Evolutionary conservation across 2,888 invertebrate species (phyloP).

Genomic region (Erebia ligea): DNA sequence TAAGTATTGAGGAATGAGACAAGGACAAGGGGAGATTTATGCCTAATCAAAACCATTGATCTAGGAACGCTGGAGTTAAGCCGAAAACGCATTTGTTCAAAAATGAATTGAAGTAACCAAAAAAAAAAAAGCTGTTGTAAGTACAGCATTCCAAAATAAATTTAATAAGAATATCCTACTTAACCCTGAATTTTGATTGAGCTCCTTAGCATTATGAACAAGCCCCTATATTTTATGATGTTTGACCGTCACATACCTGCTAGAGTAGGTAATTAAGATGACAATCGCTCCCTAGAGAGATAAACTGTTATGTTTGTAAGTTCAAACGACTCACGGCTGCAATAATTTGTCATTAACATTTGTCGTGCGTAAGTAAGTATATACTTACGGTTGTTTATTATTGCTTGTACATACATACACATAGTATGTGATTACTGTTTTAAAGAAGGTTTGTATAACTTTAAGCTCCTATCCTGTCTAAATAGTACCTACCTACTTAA

Average conservation of each 20-base stretch:
- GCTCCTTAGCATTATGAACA: constrained; percentile 6
- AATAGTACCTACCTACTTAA: too few species aligned
- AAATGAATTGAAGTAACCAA: too few species aligned
- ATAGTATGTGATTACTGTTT: not conserved
- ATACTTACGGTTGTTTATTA: not conserved
- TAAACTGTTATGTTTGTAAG: constrained; percentile 32
- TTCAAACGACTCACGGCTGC: constrained; percentile 26
- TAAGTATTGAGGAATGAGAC: too few species aligned
- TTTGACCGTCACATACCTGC: constrained; percentile 16
- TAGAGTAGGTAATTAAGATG: constrained; percentile 32
- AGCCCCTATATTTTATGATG: not conserved
- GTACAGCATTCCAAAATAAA: too few species aligned
- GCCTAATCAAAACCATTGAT: too few species aligned
- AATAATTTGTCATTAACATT: constrained; percentile 25
- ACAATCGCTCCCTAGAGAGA: constrained; percentile 31
- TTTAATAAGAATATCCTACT: too few species aligned
- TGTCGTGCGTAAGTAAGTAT: not conserved
- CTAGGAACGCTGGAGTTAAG: too few species aligned
- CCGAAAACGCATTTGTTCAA: too few species aligned
- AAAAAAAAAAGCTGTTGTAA: too few species aligned
- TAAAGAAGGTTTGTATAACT: not conserved
- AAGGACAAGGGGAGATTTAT: too few species aligned
- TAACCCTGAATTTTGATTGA: constrained; percentile 18
- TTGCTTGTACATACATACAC: not conserved
- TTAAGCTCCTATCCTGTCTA: not conserved